phyloP scores from a whole-genome alignment of 2,888 invertebrate species.

The Phyllotreta cruciferae region DNA sequence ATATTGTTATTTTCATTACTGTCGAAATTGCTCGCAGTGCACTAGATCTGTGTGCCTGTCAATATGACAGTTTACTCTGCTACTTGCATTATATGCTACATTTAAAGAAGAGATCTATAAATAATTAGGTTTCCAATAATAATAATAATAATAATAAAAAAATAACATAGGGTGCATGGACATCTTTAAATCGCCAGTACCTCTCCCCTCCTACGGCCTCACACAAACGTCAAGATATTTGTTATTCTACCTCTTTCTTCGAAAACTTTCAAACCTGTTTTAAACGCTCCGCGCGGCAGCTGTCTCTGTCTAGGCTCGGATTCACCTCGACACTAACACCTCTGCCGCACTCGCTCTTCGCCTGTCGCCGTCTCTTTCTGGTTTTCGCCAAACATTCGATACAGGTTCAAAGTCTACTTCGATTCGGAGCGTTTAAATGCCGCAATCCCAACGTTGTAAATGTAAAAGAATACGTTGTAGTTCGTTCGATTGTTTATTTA shows the following conservation, averaged over 20 bases:
- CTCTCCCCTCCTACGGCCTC: slow-evolving; percentile 36
- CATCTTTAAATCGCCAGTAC: slow-evolving; percentile 23
- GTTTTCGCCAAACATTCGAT: slow-evolving; percentile 47
- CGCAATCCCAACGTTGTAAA: slow-evolving; percentile 7
- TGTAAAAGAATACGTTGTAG: no score
- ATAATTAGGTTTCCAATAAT: background rate
- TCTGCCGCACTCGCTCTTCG: slow-evolving; percentile 53
- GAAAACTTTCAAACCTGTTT: slow-evolving; percentile 61
- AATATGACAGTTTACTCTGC: no score
- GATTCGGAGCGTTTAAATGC: slow-evolving; percentile 27
- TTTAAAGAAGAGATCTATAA: background rate
- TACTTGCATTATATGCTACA: no score
- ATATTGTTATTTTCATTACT: no score
- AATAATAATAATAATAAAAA: no score
- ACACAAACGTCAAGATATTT: slow-evolving; percentile 48
- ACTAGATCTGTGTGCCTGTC: no score
- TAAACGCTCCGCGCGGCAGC: slow-evolving; percentile 41
- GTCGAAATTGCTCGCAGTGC: background rate
- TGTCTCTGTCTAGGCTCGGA: slow-evolving; percentile 59
- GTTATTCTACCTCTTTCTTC: slow-evolving; percentile 55
- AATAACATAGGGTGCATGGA: slow-evolving; percentile 12
- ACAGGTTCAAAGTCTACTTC: slow-evolving; percentile 47
- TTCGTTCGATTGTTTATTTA: no score
- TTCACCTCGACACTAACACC: slow-evolving; percentile 56
- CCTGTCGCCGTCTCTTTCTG: slow-evolving; percentile 42